Evolutionary conservation across 2,888 invertebrate species (phyloP), one percentile per base, ranked within the genome.

Genomic region (Polydrusus cervinus): DNA sequence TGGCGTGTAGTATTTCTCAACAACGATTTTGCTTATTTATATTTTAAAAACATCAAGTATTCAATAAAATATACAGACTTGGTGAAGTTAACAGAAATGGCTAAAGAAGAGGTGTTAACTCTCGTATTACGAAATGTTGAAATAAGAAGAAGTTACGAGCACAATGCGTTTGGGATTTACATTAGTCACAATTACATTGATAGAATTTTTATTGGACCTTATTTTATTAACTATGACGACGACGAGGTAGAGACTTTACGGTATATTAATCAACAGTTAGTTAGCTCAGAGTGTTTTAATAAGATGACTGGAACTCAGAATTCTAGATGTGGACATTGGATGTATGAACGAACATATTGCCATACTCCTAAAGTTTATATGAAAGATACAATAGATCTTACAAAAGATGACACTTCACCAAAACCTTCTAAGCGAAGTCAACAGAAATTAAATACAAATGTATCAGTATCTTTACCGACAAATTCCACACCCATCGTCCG

Each of bases 1-100:
- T 91, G 91, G 91, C 89, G 90, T 79, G 86, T 90, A 74, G 88
- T 91, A 85, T 89, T 86, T 53, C 78, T 91, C 49, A 89, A 89
- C 85, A 87, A 89, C 71, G 89, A 89, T 83, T 90, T 91, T 82
- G 84, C 83, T 16, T 89, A 89, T 82, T 86, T 91, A 61, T 86
- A 88, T 67, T 89, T 91, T 81, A 86, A 85, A 72, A 87, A 86
- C 53, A 88, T 86, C 80, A 88, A 89, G 0, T 90, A 89, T 81
- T 89, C 89, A 70, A 90, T 91, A 0, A 90, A 89, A 83, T 89
- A 88, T 71, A 89, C 82, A 5, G 87, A 89, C 81, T 86, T 91
- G 78, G 80, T 88, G 55, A 87, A 87, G 76, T 88, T 90, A 38
- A 88, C 89, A 40, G 85, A 86, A 75, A 87, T 89, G 51, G 89